These are phyloP conservation scores for Carterocephalus palaemon DNA, from an alignment of 2,888 invertebrate species.

Conservation along the genomic window DNA sequence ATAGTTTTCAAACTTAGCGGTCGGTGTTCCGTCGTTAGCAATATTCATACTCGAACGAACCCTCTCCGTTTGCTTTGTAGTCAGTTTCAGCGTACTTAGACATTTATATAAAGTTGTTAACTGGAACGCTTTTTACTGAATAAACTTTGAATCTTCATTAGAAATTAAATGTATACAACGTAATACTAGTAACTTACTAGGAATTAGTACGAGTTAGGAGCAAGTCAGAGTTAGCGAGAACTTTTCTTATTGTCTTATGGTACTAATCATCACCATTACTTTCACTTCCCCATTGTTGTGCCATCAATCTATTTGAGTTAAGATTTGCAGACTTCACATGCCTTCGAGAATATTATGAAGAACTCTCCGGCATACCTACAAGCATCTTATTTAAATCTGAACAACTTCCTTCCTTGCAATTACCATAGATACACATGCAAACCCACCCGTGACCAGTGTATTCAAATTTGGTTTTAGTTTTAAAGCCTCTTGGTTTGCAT, in stretches of 20 bases:
- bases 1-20: constrained; percentile 1
- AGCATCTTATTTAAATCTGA: too few species aligned
- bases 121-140: constrained; percentile 7
- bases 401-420: too few species aligned
- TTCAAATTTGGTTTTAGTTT: constrained; percentile 26
- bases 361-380: too few species aligned
- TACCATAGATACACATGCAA: not conserved
- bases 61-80: constrained; percentile 15
- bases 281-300: too few species aligned
- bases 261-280: too few species aligned
- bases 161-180: not conserved
- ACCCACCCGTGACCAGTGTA: constrained; percentile 5
- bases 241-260: too few species aligned
- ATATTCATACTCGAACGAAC: constrained; percentile 13
- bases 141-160: constrained; percentile 13
- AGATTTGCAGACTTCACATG: too few species aligned
- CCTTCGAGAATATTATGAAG: too few species aligned
- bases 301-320: too few species aligned
- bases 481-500: constrained; percentile 21
- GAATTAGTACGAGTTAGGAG: too few species aligned
- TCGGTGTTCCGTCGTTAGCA: constrained; percentile 1
- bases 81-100: constrained; percentile 16
- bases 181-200: too few species aligned
- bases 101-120: constrained; percentile 14
- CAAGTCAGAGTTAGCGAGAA: too few species aligned